phyloP scores from a whole-genome alignment of 2,888 invertebrate genomes.

The Pardosa pseudoannulata region DNA sequence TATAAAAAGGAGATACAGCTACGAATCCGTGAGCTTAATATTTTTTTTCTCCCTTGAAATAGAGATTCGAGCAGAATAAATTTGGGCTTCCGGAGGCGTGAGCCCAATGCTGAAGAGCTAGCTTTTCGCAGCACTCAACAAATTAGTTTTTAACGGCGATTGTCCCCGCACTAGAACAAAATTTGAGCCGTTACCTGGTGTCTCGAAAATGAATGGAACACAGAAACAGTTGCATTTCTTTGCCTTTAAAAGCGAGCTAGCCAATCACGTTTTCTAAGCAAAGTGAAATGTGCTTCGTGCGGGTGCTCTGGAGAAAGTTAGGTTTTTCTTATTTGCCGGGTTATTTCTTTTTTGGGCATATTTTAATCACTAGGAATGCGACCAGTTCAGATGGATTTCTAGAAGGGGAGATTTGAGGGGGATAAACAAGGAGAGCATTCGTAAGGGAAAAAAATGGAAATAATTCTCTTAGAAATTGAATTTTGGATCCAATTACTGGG shows the following conservation, averaged over 20 bases:
- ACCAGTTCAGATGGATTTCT: not conserved
- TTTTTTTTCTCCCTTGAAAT: conserved; percentile 60
- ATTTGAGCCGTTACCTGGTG: conserved; percentile 64
- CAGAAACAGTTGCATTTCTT: conserved; percentile 59
- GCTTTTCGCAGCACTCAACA: conserved; percentile 59
- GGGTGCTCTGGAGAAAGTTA: conserved; percentile 15
- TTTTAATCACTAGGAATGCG: conserved; percentile 11
- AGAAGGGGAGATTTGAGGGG: not conserved
- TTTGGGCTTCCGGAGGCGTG: conserved; percentile 59
- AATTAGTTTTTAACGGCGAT: conserved; percentile 70
- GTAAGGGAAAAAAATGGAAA: not conserved
- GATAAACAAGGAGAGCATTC: not conserved
- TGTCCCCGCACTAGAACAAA: conserved; percentile 40
- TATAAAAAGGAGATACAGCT: conserved; percentile 65
- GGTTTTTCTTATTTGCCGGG: not conserved
- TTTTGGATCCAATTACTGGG: conserved; percentile 13
- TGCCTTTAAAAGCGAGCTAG: conserved; percentile 57
- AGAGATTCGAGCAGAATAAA: conserved; percentile 65
- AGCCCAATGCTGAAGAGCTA: conserved; percentile 46
- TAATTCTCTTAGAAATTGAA: conserved; percentile 18
- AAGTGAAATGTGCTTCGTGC: conserved; percentile 52
- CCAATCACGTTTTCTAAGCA: conserved; percentile 62
- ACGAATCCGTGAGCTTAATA: conserved; percentile 57
- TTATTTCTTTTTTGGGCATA: conserved; percentile 15
- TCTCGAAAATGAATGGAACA: conserved; percentile 62